Conservation (phyloP, 2,888 invertebrate species). For the Parnassius smintheus region DNA sequence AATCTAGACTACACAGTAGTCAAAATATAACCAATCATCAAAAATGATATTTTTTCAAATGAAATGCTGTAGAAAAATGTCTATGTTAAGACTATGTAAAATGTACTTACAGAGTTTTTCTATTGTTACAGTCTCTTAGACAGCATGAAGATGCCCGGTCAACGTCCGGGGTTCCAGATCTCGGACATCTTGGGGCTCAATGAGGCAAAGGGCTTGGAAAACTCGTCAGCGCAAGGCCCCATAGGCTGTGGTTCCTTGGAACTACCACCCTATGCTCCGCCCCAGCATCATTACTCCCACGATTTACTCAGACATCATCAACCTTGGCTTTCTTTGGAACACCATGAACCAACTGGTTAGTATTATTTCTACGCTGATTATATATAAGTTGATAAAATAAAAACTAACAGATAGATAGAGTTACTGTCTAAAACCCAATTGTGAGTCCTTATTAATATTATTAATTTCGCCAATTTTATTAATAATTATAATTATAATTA, state of each 20-base stretch:
- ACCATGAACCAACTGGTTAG: slow-evolving; percentile 65
- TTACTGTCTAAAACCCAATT: background rate
- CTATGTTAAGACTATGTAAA: too few species aligned
- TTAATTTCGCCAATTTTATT: too few species aligned
- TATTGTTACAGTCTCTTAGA: slow-evolving; percentile 85
- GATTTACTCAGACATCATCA: slow-evolving; percentile 71
- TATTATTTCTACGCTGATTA: slow-evolving; percentile 20
- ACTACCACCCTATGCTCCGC: slow-evolving; percentile 64
- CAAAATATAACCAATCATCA: too few species aligned
- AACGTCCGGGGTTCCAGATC: slow-evolving; percentile 93
- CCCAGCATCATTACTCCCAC: slow-evolving; percentile 66
- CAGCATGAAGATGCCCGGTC: slow-evolving; percentile 90
- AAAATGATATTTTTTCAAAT: too few species aligned
- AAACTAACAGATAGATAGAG: background rate
- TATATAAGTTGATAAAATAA: background rate
- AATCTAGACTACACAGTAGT: too few species aligned
- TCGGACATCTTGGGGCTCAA: slow-evolving; percentile 96
- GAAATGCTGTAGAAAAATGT: too few species aligned
- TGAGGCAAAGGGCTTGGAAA: slow-evolving; percentile 79
- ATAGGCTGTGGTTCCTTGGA: slow-evolving; percentile 58
- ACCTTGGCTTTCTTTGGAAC: slow-evolving; percentile 69
- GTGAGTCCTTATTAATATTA: too few species aligned
- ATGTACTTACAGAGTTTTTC: slow-evolving; percentile 10
- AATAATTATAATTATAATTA: too few species aligned
- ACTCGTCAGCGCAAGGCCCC: slow-evolving; percentile 50